phyloP scores from a whole-genome alignment of 2,888 invertebrate genomes.

The Apoda limacodes region DNA sequence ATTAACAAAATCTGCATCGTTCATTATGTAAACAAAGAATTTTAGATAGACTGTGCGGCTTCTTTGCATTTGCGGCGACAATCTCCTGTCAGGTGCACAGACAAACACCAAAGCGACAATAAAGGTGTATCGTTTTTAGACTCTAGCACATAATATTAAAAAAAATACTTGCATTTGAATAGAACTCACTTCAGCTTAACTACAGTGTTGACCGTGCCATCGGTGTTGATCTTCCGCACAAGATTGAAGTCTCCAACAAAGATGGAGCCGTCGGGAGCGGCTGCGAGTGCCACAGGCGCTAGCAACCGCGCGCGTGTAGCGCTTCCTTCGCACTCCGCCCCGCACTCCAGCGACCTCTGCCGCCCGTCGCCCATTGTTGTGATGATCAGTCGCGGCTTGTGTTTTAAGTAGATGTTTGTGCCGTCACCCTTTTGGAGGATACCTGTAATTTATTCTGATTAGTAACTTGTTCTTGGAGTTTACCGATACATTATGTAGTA shows the following conservation, averaged over 20 bases:
- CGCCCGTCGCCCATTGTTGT: slow-evolving; percentile 94
- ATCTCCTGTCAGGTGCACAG: too few species aligned
- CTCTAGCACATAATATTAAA: not conserved
- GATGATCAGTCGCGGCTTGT: slow-evolving; percentile 90
- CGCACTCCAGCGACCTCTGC: slow-evolving; percentile 88
- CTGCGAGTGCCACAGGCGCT: slow-evolving; percentile 93
- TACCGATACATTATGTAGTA: too few species aligned
- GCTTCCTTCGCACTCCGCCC: slow-evolving; percentile 79
- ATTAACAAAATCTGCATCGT: too few species aligned
- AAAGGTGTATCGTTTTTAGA: too few species aligned
- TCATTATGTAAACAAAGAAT: too few species aligned
- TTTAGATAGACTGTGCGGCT: too few species aligned
- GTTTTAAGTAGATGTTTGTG: slow-evolving; percentile 92
- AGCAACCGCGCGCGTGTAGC: slow-evolving; percentile 85
- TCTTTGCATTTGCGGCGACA: too few species aligned
- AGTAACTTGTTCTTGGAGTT: slow-evolving; percentile 4
- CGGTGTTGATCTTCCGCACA: slow-evolving; percentile 87
- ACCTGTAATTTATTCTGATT: slow-evolving; percentile 70
- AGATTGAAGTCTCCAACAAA: slow-evolving; percentile 97
- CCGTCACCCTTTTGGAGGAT: slow-evolving; percentile 98
- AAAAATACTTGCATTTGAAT: not conserved
- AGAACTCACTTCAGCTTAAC: slow-evolving; percentile 83
- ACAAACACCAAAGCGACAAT: too few species aligned
- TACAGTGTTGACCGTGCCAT: slow-evolving; percentile 84
- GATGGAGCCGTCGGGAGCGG: slow-evolving; percentile 92